These are phyloP conservation scores for Acanthosepion esculentum DNA, from an alignment of 2,888 invertebrate species.

Conservation along the genomic window DNA sequence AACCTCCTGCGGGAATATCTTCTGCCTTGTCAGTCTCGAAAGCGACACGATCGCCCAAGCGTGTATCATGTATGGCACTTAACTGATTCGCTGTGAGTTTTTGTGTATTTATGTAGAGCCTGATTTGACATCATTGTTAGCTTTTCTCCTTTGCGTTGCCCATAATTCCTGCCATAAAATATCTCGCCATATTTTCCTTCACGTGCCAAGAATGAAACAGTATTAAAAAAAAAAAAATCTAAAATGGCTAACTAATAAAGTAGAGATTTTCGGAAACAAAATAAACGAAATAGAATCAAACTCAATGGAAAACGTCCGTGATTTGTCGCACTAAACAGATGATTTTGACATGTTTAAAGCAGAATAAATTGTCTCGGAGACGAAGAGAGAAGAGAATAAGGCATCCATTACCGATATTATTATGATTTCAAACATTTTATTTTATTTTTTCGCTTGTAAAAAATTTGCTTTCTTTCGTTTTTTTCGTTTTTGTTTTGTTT, in stretches of 20 bases:
- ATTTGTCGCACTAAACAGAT: conserved; percentile 33
- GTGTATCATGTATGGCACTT: too few relatives aligned
- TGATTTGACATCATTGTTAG: neutral
- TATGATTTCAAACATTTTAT: neutral
- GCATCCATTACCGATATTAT: neutral
- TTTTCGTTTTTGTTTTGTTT: neutral
- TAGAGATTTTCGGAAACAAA: too few relatives aligned
- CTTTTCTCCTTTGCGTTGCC: too few relatives aligned
- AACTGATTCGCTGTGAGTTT: too few relatives aligned
- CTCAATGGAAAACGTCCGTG: neutral
- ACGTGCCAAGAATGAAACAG: neutral
- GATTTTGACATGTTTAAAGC: conserved; percentile 33
- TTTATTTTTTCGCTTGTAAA: neutral
- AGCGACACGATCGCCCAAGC: too few relatives aligned
- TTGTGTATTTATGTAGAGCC: neutral
- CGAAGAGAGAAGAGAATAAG: neutral
- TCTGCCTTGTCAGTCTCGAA: too few relatives aligned
- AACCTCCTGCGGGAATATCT: too few relatives aligned
- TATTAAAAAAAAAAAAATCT: neutral
- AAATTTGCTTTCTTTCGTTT: neutral
- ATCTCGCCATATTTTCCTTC: neutral
- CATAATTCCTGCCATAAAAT: neutral
- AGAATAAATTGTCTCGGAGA: neutral
- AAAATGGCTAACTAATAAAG: neutral
- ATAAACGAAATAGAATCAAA: neutral